Base-by-base conservation (phyloP, 1,140 invertebrate species). In the Radopholus similis region DNA sequence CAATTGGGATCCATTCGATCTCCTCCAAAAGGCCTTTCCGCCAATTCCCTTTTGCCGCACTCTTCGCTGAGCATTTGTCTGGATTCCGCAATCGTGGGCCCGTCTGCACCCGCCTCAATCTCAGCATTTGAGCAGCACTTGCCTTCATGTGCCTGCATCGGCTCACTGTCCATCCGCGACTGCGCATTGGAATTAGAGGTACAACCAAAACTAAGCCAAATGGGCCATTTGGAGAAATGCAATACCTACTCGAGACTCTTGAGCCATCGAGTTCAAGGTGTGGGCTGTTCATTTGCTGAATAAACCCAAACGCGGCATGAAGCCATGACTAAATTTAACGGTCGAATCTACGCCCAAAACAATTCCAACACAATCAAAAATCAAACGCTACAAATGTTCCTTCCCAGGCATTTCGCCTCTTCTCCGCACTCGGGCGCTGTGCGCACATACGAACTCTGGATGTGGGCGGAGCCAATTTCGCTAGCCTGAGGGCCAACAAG, bases 381-480 rank as follows among this genome's bases (percentile, higher is more conserved):
- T 40, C 11, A 40, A 40, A 40, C 11, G 11, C 11, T 40, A 1
- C 11, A 1, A 40, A 40, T 40, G n/a, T 40, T 40, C 1, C 1
- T 13, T 13, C n/a, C 11, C 35, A 60, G 58, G n/a, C 58, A 21
- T 60, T 44, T 38, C 57, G 58, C 23, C 37, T 66, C 18, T 32
- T 66, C 18, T 60, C 65, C 23, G 49, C 38, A 21, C 38, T 66
- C 15, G n/a, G 35, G 15, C 42, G 42, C 23, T 26, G 34, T 18
- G 18, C 21, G 23, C 47, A 51, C 18, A 58, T 80, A 1, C 63
- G 47, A 28, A 51, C 35, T 2, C 23, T 81, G 13, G 80, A 82
- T 54, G 53, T 81, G 28, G 78, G 78, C 23, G 78, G 78, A 18
- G 47, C 64, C 0, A 81, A 81, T 66, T 78, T 81, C 62, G 62